Percentiles rank a stretch among this genome's conserved stretches.
Conservation (phyloP, 1,140 invertebrate species). For the Formica exsecta region DNA sequence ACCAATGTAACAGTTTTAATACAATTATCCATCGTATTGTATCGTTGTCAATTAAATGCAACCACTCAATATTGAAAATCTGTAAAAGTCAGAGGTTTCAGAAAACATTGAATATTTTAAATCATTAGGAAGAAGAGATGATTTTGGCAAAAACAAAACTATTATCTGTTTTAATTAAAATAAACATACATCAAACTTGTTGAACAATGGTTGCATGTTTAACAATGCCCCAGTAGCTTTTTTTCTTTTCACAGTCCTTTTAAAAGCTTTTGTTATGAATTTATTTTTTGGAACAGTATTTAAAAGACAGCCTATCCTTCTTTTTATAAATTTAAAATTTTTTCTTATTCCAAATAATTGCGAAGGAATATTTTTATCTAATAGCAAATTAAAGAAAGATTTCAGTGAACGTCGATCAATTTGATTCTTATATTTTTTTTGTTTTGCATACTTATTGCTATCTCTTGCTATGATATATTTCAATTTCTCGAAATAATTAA, state of each 20-base stretch:
- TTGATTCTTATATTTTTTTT: constrained; percentile 16
- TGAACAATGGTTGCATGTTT: neutral
- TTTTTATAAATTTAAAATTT: constrained; percentile 35
- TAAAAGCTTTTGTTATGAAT: neutral
- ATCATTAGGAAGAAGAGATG: neutral
- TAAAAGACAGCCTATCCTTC: neutral
- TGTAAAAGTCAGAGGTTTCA: neutral
- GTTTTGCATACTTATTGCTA: neutral
- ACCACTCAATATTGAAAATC: constrained; percentile 31
- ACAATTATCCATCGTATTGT: constrained; percentile 17
- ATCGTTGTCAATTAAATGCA: constrained; percentile 20
- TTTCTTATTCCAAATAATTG: constrained; percentile 21
- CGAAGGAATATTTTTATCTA: constrained; percentile 5
- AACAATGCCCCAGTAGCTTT: neutral
- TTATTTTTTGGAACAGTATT: constrained; percentile 4
- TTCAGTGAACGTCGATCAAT: neutral
- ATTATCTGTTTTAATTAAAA: neutral
- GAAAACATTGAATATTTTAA: neutral
- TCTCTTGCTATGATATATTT: neutral
- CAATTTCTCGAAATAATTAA: constrained; percentile 26
- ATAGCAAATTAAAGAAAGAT: neutral
- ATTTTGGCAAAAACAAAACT: neutral
- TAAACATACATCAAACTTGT: constrained; percentile 42
- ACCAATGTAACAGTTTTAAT: constrained; percentile 49
- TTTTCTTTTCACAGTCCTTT: neutral